Evolutionary conservation across 2,797 vertebrate species (phyloP).

Genomic region (Schizopygopsis pylzovi): DNA sequence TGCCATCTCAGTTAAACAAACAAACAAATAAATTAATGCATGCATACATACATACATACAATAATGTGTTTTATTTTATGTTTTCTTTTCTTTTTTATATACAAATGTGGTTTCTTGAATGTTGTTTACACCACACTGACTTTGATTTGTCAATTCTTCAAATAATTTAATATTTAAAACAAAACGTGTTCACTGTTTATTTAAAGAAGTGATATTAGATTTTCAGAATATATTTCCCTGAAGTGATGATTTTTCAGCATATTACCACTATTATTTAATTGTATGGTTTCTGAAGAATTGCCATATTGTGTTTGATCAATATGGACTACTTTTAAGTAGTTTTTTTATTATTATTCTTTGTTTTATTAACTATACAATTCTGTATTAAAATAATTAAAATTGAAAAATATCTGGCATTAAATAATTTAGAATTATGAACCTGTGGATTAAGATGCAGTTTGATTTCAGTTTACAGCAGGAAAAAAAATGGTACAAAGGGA

Average conservation of each 20-base stretch:
- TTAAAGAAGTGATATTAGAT: no score
- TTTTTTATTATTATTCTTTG: neutral
- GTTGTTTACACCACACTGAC: neutral
- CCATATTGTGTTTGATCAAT: neutral
- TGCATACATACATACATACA: no score
- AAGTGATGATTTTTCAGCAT: neutral
- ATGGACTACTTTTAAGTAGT: neutral
- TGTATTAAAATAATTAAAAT: neutral
- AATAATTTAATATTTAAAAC: neutral
- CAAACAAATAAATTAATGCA: no score
- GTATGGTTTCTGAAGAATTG: neutral
- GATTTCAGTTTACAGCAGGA: neutral
- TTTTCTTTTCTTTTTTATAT: neutral
- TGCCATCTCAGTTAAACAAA: no score
- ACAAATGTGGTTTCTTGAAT: neutral
- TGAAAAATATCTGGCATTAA: neutral
- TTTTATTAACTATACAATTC: neutral
- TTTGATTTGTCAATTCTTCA: no score
- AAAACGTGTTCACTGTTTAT: no score
- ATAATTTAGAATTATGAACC: neutral
- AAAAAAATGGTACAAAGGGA: neutral
- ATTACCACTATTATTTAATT: neutral
- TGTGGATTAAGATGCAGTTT: neutral
- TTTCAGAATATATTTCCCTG: no score
- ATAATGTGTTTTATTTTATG: no score